These are phyloP conservation scores for Hirundo rustica DNA, from an alignment of 2,797 vertebrate genomes.

Conservation along the genomic window DNA sequence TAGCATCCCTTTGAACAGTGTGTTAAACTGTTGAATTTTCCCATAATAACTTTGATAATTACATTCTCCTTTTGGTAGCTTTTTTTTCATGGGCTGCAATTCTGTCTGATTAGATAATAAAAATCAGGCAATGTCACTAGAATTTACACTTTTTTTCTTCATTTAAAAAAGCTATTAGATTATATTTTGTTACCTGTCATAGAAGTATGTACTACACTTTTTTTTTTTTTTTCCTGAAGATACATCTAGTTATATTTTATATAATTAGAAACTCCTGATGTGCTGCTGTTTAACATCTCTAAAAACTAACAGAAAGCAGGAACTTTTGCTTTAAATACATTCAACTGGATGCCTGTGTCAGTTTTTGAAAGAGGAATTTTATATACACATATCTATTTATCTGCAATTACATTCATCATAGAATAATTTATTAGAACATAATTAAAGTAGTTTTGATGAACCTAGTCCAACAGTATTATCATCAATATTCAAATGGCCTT, in stretches of 20 bases:
- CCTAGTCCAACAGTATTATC: rapidly evolving
- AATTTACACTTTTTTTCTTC: neutral
- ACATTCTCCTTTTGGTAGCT: neutral
- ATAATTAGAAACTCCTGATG: neutral
- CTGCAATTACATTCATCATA: neutral
- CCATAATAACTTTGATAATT: neutral
- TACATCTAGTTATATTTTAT: neutral
- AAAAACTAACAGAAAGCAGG: neutral
- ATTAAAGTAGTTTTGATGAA: neutral
- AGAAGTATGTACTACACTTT: neutral
- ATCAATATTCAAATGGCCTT: neutral
- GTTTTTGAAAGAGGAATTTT: neutral
- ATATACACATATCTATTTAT: neutral
- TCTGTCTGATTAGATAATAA: neutral
- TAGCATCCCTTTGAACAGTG: neutral
- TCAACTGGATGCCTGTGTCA: rapidly evolving
- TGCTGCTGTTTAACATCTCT: neutral
- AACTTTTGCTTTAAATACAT: neutral
- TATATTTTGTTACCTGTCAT: neutral
- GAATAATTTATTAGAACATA: neutral
- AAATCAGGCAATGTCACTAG: neutral
- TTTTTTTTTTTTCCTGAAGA: neutral
- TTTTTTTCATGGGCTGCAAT: neutral
- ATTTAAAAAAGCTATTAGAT: neutral
- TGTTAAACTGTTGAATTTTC: neutral